Base-by-base conservation (phyloP, 2,888 invertebrate species). In the Lithophane semibrunnea region DNA sequence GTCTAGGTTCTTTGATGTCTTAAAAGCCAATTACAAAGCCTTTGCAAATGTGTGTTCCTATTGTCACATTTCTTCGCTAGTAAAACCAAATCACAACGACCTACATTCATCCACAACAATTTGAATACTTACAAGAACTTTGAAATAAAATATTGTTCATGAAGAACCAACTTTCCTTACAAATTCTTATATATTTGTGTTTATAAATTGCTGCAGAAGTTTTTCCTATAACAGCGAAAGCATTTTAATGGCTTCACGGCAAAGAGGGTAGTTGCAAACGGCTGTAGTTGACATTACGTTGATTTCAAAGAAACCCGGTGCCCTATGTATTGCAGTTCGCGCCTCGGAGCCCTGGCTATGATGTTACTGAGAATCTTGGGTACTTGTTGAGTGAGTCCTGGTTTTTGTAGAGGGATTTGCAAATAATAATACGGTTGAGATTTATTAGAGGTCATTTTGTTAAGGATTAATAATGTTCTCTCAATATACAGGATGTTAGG, bases 291-390 rank as follows among this genome's bases (percentile, higher is more conserved):
- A 82, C 70, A 71, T 71, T 61, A 72, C 71, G 77, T 72, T 74
- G 75, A 86, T 76, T 84, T 80, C 70, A 80, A 80, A 86, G 87
- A 70, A 84, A 81, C 63, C 12, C 72, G 13, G 72, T 75, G 85
- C 84, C 77, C 74, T 79, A 66, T 75, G 78, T 56, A 42, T 47
- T 81, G 66, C 29, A 70, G 12, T 67, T 77, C 37, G 44, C 66
- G 47, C 58, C 66, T 75, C 42, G n/a, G 3, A 24, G 47, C 42
- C 47, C 18, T 52, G 24, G 13, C 2, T 49, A 13, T 84, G 73
- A 75, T 61, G 54, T 75, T 49, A 75, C 47, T 60, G 10, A 13
- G 29, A 9, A 21, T 54, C 52, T 37, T 54, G 10, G 37, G 68
- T 49, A 54, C 37, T 81, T 80, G 18, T 82, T 60, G 21, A 24